Base-by-base conservation (phyloP, 2,797 vertebrate species). In the Lepilemur septentrionalis region DNA sequence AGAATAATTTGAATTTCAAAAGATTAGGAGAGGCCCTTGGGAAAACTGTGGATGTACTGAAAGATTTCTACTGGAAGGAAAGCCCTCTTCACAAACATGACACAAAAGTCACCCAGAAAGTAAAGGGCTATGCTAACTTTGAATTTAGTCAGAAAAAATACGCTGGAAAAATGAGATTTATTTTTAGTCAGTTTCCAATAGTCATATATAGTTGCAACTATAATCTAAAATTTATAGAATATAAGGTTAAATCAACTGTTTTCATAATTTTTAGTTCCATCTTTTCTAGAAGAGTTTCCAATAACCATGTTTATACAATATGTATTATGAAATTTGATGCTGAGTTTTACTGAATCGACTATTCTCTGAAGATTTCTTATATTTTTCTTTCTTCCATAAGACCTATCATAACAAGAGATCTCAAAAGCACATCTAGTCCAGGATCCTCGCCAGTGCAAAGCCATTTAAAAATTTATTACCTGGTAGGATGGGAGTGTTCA, bases 121-220 rank as follows among this genome's bases (percentile, higher is more conserved):
- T 9, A 17, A 90, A 83, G n/a, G 14, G 23, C 82, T 92, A 86
- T 0, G 2, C 4, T 78, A 76, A 89, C 10, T 87, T 63, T 86
- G 72, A 96, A 80, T 15, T 95, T n/a, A 41, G 82, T 82, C 41
- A 90, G 59, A 63, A 97, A 97, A 92, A 94, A 46, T 28, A 59
- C 5, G 13, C 41, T 30, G 13, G 67, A 82, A 89, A 84, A n/a
- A 2, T n/a, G 1, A 5, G 50, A 88, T 46, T 38, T 86, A 41
- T 83, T 83, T 79, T 76, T 43, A 93, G 4, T 65, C 35, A 43
- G 30, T 75, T 88, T 84, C 43, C 23, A 30, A 59, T 90, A 70
- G 38, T 83, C 30, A 59, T 12, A 28, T 4, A 70, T n/a, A 65
- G 5, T 85, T 70, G 17, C 0, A 84, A 59, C 10, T 67, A 20